Base-by-base conservation (phyloP, 2,888 invertebrate species). In the Dromius quadrimaculatus region DNA sequence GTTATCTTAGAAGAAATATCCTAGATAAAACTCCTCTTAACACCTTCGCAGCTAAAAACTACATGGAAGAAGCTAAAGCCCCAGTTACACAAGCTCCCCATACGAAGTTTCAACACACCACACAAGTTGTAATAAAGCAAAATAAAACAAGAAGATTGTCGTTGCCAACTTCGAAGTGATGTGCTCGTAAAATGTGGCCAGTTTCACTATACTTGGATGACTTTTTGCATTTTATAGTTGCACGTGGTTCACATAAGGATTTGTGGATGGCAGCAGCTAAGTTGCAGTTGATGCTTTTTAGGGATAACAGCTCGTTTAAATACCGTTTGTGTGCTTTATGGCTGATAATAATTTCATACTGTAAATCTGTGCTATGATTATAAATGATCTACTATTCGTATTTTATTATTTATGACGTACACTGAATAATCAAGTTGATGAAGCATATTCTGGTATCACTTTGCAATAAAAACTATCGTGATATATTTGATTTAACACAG, bases 111-210 rank as follows among this genome's bases (percentile, higher is more conserved):
- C 50, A 28, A 6, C 50, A 17, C 50, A 28, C 15, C 50, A 17
- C 50, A 28, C 50, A 32, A 54, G 1, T 54, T 54, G 28, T 28
- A 11, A 20, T 50, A 54, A 54, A 54, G 13, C 50, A 54, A 54
- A 54, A 54, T 54, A 54, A 54, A 54, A 54, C 50, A 54, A n/a
- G n/a, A n/a, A n/a, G 50, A 23, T 8, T 41, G 50, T 22, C 23
- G 50, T 28, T 15, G 13, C 47, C 28, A 54, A 54, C 50, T 54
- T 54, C 50, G 15, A 23, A 54, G 28, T 54, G 50, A 15, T 28
- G 50, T 23, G 50, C 50, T 54, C 50, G 50, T 54, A 54, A 54
- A 54, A 54, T 54, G 50, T 9, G 50, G 50, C 50, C 28, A 54
- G 50, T 54, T 54, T 54, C 50, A 54, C 50, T 8, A 8, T 28